Evolutionary conservation across 2,113 vertebrate genomes (phyloP), one percentile per base, ranked within the genome.

Genomic region (Laticauda laticaudata): DNA sequence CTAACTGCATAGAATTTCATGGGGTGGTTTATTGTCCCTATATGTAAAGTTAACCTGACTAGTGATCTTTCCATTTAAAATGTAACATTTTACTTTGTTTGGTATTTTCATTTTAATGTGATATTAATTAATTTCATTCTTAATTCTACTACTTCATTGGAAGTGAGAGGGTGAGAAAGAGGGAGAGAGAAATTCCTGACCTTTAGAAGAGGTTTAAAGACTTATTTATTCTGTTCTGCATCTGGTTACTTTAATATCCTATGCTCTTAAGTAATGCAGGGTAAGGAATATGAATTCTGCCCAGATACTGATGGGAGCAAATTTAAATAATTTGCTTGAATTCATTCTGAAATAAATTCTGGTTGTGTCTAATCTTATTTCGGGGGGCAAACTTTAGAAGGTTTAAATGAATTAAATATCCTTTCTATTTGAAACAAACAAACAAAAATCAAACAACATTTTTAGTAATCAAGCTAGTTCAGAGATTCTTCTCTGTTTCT

Each of bases 1-100:
- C 87, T 94, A 29, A 94, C 20, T 34, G 69, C 48, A 86, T 21
- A 94, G 81, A 4, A 7, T 89, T 89, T 96, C n/a, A 0, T 34
- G 85, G 21, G 21, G 21, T 55, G 15, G 3, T 10, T 59, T 43
- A 81, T 53, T 69, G 87, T 53, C 7, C 39, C 5, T 2, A 0
- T 51, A 34, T 0, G 8, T 59, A 5, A 54, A 53, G 2, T 61
- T 95, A 94, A 61, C 87, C n/a, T 43, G 10, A 15, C 5, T 23
- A 81, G 75, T 93, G 0, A 6, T 43, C 0, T 39, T 88, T 59
- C 75, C 90, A 2, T 3, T 10, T 1, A 75, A 88, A 51, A 29
- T 26, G 11, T 45, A 88, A 12, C 39, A 24, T 53, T 43, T 43
- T 81, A 10, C 87, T 91, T 0, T 20, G 3, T 11, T 9, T 75